Conservation (phyloP, 2,797 vertebrate species). For the Malurus splendens region DNA sequence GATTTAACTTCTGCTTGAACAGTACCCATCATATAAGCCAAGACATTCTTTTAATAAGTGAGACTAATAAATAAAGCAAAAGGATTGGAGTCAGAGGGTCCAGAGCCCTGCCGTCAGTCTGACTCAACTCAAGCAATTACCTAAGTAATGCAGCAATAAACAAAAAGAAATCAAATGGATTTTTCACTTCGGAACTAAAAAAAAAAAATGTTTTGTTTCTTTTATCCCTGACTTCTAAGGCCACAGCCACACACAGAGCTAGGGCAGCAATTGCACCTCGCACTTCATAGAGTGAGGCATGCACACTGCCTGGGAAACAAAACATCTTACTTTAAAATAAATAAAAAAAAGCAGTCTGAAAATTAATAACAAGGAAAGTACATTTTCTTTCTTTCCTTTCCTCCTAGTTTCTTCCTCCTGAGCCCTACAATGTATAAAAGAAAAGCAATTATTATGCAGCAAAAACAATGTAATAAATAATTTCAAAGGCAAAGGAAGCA, state of each 20-base stretch:
- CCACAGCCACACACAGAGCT: slow-evolving; percentile 38
- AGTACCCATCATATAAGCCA: slow-evolving; percentile 5
- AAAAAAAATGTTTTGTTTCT: slow-evolving; percentile 45
- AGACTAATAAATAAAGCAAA: slow-evolving; percentile 45
- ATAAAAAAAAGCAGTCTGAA: slow-evolving; percentile 14
- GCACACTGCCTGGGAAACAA: slow-evolving; percentile 40
- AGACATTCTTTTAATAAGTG: slow-evolving; percentile 37
- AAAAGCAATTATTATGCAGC: not conserved
- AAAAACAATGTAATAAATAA: not conserved
- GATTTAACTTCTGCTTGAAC: slow-evolving; percentile 22
- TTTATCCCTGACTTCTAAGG: slow-evolving; percentile 24
- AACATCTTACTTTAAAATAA: slow-evolving; percentile 61
- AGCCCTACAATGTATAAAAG: not conserved
- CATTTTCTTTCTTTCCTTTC: not conserved
- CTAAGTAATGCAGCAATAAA: slow-evolving; percentile 50
- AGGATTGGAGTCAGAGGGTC: slow-evolving; percentile 15
- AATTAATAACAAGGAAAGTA: slow-evolving; percentile 56
- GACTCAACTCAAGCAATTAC: slow-evolving; percentile 44
- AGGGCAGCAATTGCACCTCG: not conserved
- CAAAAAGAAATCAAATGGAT: slow-evolving; percentile 48
- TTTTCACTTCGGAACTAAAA: slow-evolving; percentile 31
- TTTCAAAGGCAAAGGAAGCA: not conserved
- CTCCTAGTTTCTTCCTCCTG: not conserved
- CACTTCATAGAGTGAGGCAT: slow-evolving; percentile 23
- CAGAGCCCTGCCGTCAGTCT: slow-evolving; percentile 23